Conservation (phyloP, 2,888 invertebrate genomes). For the Polyploca ridens region DNA sequence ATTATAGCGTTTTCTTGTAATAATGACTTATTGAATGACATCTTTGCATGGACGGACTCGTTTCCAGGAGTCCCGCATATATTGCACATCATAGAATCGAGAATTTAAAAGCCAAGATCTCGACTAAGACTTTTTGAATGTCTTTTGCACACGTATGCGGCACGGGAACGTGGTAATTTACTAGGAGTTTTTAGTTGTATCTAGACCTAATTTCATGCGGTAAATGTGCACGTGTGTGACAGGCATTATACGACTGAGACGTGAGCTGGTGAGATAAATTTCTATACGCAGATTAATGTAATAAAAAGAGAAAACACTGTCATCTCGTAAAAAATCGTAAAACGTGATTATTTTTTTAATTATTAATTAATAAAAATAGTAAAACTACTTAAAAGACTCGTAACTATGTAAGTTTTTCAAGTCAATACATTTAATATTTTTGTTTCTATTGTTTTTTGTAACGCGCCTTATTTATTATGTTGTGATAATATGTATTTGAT, state of each 20-base stretch:
- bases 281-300: slow-evolving; percentile 61
- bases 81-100: background rate
- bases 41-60: background rate
- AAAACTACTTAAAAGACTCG: slow-evolving; percentile 73
- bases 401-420: slow-evolving; percentile 64
- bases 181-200: background rate
- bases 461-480: slow-evolving; percentile 67
- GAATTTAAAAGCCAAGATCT: background rate
- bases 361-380: slow-evolving; percentile 70
- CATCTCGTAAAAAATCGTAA: slow-evolving; percentile 70
- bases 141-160: background rate
- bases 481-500: slow-evolving; percentile 55
- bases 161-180: background rate
- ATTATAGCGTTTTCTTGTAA: background rate
- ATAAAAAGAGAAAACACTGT: slow-evolving; percentile 43
- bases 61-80: background rate
- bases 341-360: slow-evolving; percentile 51
- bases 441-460: slow-evolving; percentile 57
- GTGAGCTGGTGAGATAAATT: slow-evolving; percentile 61
- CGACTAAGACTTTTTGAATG: background rate
- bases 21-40: background rate
- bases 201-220: background rate
- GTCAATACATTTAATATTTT: slow-evolving; percentile 59
- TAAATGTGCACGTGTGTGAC: slow-evolving; percentile 16
- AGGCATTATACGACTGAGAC: slow-evolving; percentile 23